phyloP scores from a whole-genome alignment of 2,888 invertebrate genomes.

The Lottia gigantea region DNA sequence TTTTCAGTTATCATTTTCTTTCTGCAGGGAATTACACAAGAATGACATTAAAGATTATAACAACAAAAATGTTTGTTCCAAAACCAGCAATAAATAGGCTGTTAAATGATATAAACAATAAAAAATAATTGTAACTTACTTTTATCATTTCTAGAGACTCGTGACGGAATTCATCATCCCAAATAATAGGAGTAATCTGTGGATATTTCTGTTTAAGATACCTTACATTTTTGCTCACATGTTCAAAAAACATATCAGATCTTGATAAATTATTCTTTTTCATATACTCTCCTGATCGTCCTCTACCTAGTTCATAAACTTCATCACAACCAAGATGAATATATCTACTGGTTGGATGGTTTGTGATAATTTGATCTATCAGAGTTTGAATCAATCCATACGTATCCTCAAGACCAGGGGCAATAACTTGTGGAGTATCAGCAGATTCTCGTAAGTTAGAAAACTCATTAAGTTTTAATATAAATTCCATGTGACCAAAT shows the following conservation, averaged over 20 bases:
- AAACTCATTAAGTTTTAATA: constrained; percentile 78
- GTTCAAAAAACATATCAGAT: constrained; percentile 66
- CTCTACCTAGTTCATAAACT: constrained; percentile 52
- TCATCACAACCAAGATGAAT: constrained; percentile 87
- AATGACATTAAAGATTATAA: no score
- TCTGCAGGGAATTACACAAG: no score
- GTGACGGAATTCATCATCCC: constrained; percentile 83
- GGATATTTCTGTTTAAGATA: constrained; percentile 54
- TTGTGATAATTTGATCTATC: constrained; percentile 77
- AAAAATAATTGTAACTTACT: constrained; percentile 26
- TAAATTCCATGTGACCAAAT: constrained; percentile 85
- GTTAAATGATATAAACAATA: no score
- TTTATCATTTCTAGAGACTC: constrained; percentile 71
- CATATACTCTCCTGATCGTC: constrained; percentile 36
- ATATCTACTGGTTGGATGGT: constrained; percentile 74
- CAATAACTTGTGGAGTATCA: constrained; percentile 66
- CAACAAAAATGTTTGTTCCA: no score
- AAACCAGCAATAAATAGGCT: no score
- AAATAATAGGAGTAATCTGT: constrained; percentile 76
- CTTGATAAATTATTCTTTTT: constrained; percentile 43
- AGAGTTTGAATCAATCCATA: constrained; percentile 72
- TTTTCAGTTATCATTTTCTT: no score
- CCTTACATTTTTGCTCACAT: constrained; percentile 69
- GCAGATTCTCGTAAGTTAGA: constrained; percentile 76
- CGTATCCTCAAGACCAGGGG: constrained; percentile 55